Evolutionary conservation across 2,113 vertebrate genomes (phyloP), one percentile per base, ranked within the genome.

Genomic region (Notiomystis cincta): DNA sequence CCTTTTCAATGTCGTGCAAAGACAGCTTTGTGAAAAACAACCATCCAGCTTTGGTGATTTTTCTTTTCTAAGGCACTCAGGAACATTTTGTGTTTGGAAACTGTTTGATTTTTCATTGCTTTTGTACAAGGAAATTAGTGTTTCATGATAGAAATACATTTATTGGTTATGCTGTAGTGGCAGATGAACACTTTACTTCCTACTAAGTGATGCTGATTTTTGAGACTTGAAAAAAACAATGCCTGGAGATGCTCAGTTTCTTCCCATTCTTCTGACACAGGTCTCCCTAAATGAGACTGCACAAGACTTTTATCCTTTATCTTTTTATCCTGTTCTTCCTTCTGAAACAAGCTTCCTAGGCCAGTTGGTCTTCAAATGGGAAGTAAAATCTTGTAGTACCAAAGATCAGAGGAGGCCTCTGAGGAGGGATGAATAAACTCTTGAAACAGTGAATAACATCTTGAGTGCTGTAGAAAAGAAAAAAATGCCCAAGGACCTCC

Each of bases 201-300:
- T 60, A 15, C 13, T 31, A 71, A 50, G 1, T 0, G 0, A 50
- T 30, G 30, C 1, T 72, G 20, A 24, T 30, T 78, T 73, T 65
- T 38, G 7, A 33, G 19, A 40, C 9, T 35, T 65, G 50, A 72
- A 89, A n/a, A 21, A 56, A 91, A 51, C 13, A 45, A 10, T 0
- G 1, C 27, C 38, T 48, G 35, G 24, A 48, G 65, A n/a, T 48
- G 7, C 6, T 70, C 35, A 9, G 15, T 16, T 64, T 53, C 31
- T 57, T 51, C 28, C 33, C 3, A 0, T 45, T 70, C 42, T 37
- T 42, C 73, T 89, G 31, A 51, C 37, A 65, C 14, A 66, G 7
- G 8, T 90, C 20, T 87, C 15, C 37, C 30, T 20, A 71, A 19
- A 62, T 62, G 35, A 60, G 10, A 27, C 7, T 87, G 11, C 12